phyloP scores from a whole-genome alignment of 2,797 vertebrate species.

The Gadopsis bispinosus region DNA sequence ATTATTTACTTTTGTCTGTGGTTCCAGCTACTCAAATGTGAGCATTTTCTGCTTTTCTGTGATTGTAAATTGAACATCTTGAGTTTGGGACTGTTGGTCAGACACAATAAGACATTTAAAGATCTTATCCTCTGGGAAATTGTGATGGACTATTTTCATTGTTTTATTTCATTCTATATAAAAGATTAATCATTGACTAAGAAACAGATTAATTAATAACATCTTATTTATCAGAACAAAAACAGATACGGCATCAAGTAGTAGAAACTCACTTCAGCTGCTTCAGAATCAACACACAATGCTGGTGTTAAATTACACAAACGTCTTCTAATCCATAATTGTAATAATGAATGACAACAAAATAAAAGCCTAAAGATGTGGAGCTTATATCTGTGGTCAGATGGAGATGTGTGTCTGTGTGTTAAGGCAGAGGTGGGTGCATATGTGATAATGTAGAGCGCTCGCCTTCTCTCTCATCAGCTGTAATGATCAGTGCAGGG shows the following conservation, averaged over 20 bases:
- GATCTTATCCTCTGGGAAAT: not conserved
- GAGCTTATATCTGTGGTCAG: slow-evolving; percentile 30
- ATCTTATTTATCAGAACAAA: slow-evolving; percentile 1
- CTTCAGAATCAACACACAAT: slow-evolving; percentile 8
- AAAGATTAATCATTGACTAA: not conserved
- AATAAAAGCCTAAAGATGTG: slow-evolving; percentile 8
- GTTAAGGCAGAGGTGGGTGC: slow-evolving; percentile 27
- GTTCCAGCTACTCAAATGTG: not conserved
- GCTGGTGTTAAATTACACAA: not conserved
- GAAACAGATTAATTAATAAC: not conserved
- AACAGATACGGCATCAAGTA: not conserved
- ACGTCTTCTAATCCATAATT: slow-evolving; percentile 8
- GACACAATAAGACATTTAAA: not conserved
- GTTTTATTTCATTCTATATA: not conserved
- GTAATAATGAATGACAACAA: slow-evolving; percentile 16
- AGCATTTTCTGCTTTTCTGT: not conserved
- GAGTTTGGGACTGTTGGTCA: not conserved
- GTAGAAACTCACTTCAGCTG: not conserved
- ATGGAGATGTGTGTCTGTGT: slow-evolving; percentile 20
- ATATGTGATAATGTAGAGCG: slow-evolving; percentile 35
- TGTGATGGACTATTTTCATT: not conserved
- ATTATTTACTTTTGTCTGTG: not conserved
- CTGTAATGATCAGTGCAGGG: slow-evolving; percentile 72
- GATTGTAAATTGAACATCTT: not conserved
- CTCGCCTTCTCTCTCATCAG: slow-evolving; percentile 61